These are phyloP conservation scores for Cherax destructor DNA, from an alignment of 1,140 invertebrate species.

Conservation along the genomic window DNA sequence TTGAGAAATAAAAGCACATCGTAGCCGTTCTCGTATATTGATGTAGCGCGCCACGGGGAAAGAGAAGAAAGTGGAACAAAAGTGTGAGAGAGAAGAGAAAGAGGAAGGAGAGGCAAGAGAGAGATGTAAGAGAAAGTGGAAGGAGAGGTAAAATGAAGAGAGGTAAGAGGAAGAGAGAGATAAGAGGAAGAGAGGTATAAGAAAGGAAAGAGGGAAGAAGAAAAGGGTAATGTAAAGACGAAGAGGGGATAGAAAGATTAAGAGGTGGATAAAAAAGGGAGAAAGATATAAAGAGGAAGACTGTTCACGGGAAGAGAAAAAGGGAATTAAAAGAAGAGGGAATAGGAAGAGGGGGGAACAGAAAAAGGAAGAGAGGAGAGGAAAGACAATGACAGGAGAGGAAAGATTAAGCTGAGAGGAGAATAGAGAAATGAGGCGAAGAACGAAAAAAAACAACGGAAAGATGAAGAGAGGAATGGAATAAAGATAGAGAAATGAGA, in stretches of 20 bases:
- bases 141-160: background rate
- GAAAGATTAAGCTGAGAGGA: background rate
- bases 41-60: background rate
- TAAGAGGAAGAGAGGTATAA: background rate
- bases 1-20: constrained; percentile 11
- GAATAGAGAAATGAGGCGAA: too few species aligned
- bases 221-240: background rate
- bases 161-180: background rate
- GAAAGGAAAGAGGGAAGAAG: background rate
- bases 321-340: background rate
- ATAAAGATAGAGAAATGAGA: too few species aligned
- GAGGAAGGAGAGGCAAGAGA: background rate
- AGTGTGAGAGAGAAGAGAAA: background rate
- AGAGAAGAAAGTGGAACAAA: background rate
- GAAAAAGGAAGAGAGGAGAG: background rate
- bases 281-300: background rate
- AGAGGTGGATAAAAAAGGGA: background rate
- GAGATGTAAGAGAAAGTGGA: background rate
- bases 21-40: background rate
- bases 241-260: background rate
- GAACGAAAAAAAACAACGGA: too few species aligned
- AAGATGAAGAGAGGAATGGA: too few species aligned
- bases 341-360: background rate
- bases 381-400: background rate
- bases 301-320: background rate